Percentiles rank a stretch among this genome's conserved stretches.
Conservation (phyloP, 2,113 vertebrate genomes). For the Cebus imitator region DNA sequence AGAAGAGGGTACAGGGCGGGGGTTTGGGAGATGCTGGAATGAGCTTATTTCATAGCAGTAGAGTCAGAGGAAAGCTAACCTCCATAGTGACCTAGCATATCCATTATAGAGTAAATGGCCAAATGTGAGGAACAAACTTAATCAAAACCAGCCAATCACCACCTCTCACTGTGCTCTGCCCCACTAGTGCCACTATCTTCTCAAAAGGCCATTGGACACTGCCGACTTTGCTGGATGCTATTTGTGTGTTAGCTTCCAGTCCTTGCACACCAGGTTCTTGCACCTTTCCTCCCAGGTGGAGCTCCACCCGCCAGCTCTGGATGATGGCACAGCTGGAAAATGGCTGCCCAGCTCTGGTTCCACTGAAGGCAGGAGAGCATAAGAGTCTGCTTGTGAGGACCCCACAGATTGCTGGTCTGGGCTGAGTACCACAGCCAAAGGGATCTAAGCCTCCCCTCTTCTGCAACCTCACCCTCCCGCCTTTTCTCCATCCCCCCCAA, state of each 20-base stretch:
- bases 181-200: background rate
- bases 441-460: constrained; percentile 88
- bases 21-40: background rate
- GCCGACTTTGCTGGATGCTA: background rate
- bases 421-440: constrained; percentile 84
- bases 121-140: background rate
- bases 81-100: background rate
- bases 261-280: background rate
- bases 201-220: background rate
- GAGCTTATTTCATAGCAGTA: background rate
- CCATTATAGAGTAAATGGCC: background rate
- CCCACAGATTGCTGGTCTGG: constrained; percentile 84
- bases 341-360: background rate
- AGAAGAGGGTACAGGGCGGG: background rate
- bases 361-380: constrained; percentile 72
- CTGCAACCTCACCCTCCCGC: constrained; percentile 73
- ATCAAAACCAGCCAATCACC: accelerated
- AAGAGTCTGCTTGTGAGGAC: constrained; percentile 87
- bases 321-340: background rate
- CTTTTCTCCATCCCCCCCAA: constrained; percentile 67
- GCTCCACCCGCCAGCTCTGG: background rate
- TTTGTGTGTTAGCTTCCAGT: background rate
- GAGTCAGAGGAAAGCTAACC: background rate
- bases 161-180: background rate
- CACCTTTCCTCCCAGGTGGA: background rate